Conservation (phyloP, 2,888 invertebrate genomes). For the Crematogaster levior region DNA sequence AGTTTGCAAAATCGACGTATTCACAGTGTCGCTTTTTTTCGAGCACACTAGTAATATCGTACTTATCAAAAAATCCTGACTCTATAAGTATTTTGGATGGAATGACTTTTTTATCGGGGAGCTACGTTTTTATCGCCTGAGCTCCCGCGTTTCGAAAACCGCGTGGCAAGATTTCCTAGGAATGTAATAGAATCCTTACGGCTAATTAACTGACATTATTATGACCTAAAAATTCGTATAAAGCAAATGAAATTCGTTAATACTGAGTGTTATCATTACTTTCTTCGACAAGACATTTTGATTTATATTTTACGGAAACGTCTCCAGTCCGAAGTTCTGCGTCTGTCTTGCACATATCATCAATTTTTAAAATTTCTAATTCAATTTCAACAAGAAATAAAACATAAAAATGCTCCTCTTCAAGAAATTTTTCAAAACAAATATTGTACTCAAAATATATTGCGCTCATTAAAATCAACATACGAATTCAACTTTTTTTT, state of each 20-base stretch:
- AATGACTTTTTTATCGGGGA: conserved; percentile 76
- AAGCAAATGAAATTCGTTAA: conserved; percentile 63
- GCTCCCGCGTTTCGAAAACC: conserved; percentile 53
- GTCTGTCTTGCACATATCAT: not conserved
- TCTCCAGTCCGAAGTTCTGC: not conserved
- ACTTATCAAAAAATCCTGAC: conserved; percentile 49
- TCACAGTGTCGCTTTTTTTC: conserved; percentile 29
- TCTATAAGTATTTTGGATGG: conserved; percentile 77
- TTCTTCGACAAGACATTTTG: conserved; percentile 14
- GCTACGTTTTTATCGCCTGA: conserved; percentile 58
- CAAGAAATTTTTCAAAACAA: not conserved
- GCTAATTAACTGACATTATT: conserved; percentile 18
- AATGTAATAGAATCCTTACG: conserved; percentile 67
- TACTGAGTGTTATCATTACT: conserved; percentile 66
- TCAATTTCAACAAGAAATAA: conserved; percentile 2
- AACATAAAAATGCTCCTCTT: conserved; percentile 6
- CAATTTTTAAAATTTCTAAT: not conserved
- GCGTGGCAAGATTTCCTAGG: conserved; percentile 67
- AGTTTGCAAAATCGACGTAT: conserved; percentile 16
- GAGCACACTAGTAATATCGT: conserved; percentile 54
- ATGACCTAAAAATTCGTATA: conserved; percentile 19
- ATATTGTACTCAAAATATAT: conserved; percentile 16
- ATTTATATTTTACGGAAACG: conserved; percentile 5
- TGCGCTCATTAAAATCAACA: conserved; percentile 17
- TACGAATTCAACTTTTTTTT: not conserved